A percentile compares a stretch with the other conserved stretches of the same genome.
phyloP scores from a whole-genome alignment of 2,888 invertebrate species.

The Hoplodrina blanda region DNA sequence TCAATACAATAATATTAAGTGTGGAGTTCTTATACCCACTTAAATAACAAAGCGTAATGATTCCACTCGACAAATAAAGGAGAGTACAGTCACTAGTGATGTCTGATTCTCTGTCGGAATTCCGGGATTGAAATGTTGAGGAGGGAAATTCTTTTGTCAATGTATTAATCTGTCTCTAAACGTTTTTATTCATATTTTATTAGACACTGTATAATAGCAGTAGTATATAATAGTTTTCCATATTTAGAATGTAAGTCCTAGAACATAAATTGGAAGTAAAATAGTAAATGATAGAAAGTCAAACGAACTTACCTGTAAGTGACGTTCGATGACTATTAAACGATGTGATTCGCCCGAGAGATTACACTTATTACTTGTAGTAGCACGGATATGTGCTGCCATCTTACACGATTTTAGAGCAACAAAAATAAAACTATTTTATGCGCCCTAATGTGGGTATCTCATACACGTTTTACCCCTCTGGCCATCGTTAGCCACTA shows the following conservation, averaged over 20 bases:
- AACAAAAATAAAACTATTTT: no score
- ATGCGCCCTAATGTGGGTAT: no score
- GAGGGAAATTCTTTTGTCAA: neutral
- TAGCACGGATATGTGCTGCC: no score
- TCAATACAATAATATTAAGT: constrained; percentile 65
- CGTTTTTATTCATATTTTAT: neutral
- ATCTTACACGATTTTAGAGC: no score
- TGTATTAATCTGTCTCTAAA: neutral
- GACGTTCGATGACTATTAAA: no score
- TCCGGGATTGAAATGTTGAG: constrained; percentile 2
- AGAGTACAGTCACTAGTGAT: constrained; percentile 66
- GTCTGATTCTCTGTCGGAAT: constrained; percentile 13
- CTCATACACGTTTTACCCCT: no score
- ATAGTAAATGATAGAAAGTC: no score
- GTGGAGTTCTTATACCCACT: constrained; percentile 62
- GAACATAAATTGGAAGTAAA: neutral
- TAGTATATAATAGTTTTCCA: no score
- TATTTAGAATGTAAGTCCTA: neutral
- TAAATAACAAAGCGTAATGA: constrained; percentile 78
- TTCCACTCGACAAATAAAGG: constrained; percentile 78
- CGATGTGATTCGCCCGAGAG: no score
- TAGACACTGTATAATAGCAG: neutral
- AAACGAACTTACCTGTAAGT: no score
- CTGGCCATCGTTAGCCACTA: no score
- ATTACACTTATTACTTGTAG: no score